Percentiles rank a stretch among this genome's conserved stretches.
phyloP scores from a whole-genome alignment of 2,113 vertebrate species.

The Seriola dumerili region DNA sequence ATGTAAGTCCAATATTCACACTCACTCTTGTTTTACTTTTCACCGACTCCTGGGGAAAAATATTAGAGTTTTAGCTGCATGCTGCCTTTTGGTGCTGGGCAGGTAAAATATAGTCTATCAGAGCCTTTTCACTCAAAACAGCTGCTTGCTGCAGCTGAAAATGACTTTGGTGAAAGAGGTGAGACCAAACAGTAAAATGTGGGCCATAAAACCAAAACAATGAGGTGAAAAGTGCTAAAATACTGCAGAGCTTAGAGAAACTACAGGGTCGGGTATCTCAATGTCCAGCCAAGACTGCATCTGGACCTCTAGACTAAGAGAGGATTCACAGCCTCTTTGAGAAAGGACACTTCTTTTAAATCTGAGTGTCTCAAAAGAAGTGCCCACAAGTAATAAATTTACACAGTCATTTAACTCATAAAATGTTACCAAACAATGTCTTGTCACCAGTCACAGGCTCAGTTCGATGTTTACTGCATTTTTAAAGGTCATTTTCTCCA shows the following conservation, averaged over 20 bases:
- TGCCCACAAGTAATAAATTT: background rate
- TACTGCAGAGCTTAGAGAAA: background rate
- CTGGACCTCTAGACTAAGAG: background rate
- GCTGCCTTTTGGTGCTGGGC: background rate
- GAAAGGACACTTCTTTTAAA: background rate
- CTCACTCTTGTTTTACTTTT: background rate
- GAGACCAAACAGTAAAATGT: background rate
- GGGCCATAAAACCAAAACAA: background rate
- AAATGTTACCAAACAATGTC: slow-evolving; percentile 15
- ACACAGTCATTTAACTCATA: background rate
- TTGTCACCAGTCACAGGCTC: slow-evolving; percentile 5
- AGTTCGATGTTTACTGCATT: slow-evolving; percentile 6
- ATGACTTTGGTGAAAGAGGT: background rate
- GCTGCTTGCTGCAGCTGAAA: slow-evolving; percentile 2
- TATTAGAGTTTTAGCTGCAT: background rate
- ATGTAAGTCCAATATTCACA: background rate
- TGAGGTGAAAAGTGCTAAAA: background rate
- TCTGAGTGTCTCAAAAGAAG: background rate
- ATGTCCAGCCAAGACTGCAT: background rate
- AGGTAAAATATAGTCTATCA: background rate
- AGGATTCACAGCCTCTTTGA: background rate
- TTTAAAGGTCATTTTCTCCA: slow-evolving; percentile 35
- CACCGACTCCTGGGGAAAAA: background rate
- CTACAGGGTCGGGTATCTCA: background rate
- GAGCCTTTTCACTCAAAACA: background rate